A percentile compares a stretch with the other conserved stretches of the same genome.
These are phyloP conservation scores for Callopanchax toddi DNA, from an alignment of 2,113 vertebrate genomes.

Conservation along the genomic window DNA sequence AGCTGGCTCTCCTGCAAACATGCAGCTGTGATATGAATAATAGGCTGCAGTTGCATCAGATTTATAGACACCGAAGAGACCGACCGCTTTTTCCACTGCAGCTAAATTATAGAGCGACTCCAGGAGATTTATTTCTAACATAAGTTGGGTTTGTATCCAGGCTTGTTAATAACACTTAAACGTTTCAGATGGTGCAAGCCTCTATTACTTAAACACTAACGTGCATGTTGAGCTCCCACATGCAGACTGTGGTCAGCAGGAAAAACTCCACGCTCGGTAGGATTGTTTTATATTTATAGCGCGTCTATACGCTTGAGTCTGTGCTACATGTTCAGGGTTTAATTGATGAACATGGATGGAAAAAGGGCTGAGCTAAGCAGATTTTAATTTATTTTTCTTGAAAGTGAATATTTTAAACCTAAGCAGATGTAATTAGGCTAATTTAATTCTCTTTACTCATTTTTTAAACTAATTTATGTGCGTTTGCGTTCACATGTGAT, in stretches of 20 bases:
- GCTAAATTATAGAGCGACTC: constrained; percentile 60
- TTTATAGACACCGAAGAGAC: constrained; percentile 29
- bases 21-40: constrained; percentile 17
- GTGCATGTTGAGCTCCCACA: constrained; percentile 9
- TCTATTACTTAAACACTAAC: constrained; percentile 34
- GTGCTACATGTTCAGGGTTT: constrained; percentile 40
- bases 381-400: constrained; percentile 30
- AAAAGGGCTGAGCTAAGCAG: constrained; percentile 32
- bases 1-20: constrained; percentile 35
- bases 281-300: constrained; percentile 33
- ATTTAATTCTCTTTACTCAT: constrained; percentile 45
- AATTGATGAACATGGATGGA: background rate
- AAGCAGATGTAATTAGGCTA: constrained; percentile 57
- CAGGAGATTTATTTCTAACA: constrained; percentile 60
- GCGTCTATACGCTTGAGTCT: constrained; percentile 24
- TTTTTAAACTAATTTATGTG: constrained; percentile 34
- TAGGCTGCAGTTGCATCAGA: constrained; percentile 21
- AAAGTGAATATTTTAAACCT: constrained; percentile 40
- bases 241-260: constrained; percentile 26
- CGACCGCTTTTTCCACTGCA: constrained; percentile 37
- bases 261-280: constrained; percentile 17
- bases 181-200: constrained; percentile 53
- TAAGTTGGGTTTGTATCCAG: constrained; percentile 53
- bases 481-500: constrained; percentile 44
- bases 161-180: constrained; percentile 56